A percentile compares a stretch with the other conserved stretches of the same genome.
Evolutionary conservation across 23 tunicate genomes (phyloP).

Genomic region (Halocynthia roretzi): DNA sequence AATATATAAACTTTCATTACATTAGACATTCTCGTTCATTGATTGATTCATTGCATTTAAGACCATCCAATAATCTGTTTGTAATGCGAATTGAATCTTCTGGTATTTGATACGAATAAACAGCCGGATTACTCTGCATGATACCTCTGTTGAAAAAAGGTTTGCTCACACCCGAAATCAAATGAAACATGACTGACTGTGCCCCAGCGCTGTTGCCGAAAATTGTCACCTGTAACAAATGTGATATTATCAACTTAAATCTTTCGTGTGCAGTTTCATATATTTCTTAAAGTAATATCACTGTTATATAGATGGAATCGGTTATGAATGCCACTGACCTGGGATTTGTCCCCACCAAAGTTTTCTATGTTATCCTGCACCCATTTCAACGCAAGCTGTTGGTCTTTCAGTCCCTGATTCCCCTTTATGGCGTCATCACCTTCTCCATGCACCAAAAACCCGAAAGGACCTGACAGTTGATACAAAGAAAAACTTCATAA

Average conservation of each 20-base stretch:
- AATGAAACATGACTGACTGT: conserved; percentile 58
- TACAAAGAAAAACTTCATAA: background rate
- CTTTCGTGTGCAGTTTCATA: too few species aligned
- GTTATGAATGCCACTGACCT: conserved; percentile 22
- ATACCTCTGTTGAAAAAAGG: conserved; percentile 39
- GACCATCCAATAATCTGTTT: conserved; percentile 3
- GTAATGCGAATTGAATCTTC: conserved; percentile 32
- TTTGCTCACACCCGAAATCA: conserved; percentile 40
- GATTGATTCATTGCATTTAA: conserved; percentile 25
- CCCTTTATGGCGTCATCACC: conserved; percentile 25
- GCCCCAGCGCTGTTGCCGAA: conserved; percentile 67
- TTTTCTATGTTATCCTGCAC: conserved; percentile 67
- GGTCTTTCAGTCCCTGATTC: conserved; percentile 63
- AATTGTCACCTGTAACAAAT: conserved; percentile 45
- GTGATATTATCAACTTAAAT: background rate
- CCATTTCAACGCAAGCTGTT: conserved; percentile 78
- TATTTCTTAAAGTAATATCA: too few species aligned
- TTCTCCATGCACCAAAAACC: conserved; percentile 48
- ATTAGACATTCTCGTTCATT: conserved; percentile 34
- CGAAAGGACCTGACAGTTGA: conserved; percentile 39
- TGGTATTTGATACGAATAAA: conserved; percentile 22
- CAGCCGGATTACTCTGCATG: conserved; percentile 61
- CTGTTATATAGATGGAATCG: too few species aligned
- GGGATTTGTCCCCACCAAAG: conserved; percentile 66
- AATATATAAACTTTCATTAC: conserved; percentile 14